Evolutionary conservation across 2,113 vertebrate species (phyloP).

Genomic region (Lepus timidus): DNA sequence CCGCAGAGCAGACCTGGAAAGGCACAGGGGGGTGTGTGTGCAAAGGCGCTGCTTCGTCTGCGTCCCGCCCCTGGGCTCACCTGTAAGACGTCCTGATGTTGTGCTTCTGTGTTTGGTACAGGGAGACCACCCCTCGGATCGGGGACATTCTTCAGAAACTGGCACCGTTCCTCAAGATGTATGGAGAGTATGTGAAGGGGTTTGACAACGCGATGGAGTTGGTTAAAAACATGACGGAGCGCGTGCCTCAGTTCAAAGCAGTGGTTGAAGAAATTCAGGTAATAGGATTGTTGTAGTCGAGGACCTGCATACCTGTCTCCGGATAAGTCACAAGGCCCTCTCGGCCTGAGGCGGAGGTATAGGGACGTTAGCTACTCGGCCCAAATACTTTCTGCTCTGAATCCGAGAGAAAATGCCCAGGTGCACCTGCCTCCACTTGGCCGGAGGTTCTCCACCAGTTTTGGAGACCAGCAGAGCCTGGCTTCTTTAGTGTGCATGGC

Average conservation of each 20-base stretch:
- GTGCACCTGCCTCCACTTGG: background rate
- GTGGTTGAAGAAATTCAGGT: slow-evolving; percentile 98
- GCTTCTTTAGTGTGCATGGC: background rate
- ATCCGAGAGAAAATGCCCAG: background rate
- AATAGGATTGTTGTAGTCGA: slow-evolving; percentile 6
- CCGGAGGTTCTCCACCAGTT: slow-evolving; percentile 9
- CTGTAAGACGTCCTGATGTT: background rate
- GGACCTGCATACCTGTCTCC: background rate
- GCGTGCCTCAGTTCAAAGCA: slow-evolving; percentile 95
- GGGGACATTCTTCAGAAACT: slow-evolving; percentile 98
- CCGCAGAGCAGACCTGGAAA: background rate
- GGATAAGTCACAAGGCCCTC: background rate
- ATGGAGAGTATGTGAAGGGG: slow-evolving; percentile 97
- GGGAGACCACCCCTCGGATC: slow-evolving; percentile 93
- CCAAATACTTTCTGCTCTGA: background rate
- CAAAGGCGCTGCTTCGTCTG: background rate
- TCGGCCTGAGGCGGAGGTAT: background rate
- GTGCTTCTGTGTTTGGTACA: slow-evolving; percentile 78
- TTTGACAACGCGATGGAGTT: slow-evolving; percentile 98
- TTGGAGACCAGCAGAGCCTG: background rate
- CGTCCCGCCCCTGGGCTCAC: background rate
- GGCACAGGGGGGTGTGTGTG: background rate
- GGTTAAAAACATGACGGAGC: slow-evolving; percentile 96
- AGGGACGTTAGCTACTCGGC: background rate
- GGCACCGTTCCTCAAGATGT: slow-evolving; percentile 99